Percentiles rank a stretch among this genome's conserved stretches.
Evolutionary conservation across 2,113 vertebrate species (phyloP).

Genomic region (Raphicerus campestris): DNA sequence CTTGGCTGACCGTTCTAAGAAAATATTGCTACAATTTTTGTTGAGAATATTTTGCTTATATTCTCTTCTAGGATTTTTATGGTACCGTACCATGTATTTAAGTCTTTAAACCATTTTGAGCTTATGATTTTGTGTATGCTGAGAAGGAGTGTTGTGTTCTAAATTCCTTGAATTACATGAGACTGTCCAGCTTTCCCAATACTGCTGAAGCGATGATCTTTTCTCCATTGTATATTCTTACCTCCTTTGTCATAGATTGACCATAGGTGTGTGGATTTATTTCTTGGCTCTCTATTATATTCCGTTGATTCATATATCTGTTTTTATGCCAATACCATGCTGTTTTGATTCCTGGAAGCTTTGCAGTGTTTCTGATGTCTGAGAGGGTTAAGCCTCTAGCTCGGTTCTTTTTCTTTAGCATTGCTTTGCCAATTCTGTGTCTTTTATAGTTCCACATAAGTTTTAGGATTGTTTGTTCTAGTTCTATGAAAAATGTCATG

Average conservation of each 20-base stretch:
- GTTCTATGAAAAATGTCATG: not conserved
- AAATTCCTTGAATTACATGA: not conserved
- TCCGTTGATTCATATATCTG: not conserved
- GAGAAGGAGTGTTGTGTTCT: not conserved
- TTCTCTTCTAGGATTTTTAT: not conserved
- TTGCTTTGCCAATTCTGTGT: not conserved
- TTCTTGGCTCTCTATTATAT: not conserved
- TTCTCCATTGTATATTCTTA: not conserved
- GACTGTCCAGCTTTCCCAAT: not conserved
- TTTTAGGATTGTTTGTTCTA: not conserved
- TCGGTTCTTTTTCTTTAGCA: not conserved
- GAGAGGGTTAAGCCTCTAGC: not conserved
- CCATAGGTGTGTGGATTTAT: not conserved
- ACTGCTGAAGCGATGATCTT: not conserved
- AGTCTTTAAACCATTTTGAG: not conserved
- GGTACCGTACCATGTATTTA: not conserved
- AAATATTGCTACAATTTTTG: not conserved
- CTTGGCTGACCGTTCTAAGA: not conserved
- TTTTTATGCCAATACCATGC: not conserved
- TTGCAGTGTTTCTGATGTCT: not conserved
- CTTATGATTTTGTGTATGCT: not conserved
- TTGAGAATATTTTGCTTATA: not conserved
- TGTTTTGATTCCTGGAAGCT: not conserved
- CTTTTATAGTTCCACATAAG: not conserved
- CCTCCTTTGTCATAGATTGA: not conserved